These are phyloP conservation scores for Orthonyx spaldingii DNA, from an alignment of 2,113 vertebrate genomes.

Conservation along the genomic window DNA sequence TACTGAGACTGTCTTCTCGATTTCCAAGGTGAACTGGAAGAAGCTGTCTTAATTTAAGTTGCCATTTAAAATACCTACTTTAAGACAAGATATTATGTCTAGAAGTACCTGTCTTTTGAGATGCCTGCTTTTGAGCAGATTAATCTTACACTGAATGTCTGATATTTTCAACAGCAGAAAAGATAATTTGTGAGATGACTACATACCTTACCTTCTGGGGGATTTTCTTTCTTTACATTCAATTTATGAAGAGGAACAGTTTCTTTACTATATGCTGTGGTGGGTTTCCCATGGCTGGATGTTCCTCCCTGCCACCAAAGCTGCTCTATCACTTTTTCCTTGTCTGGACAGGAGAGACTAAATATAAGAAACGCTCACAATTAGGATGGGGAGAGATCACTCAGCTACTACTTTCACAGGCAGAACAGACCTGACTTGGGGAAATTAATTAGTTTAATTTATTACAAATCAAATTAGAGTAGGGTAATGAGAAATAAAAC, in stretches of 20 bases:
- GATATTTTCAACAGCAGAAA: neutral
- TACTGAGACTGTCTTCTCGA: neutral
- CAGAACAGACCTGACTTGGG: neutral
- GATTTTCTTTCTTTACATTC: neutral
- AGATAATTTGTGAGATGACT: neutral
- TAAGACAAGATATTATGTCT: neutral
- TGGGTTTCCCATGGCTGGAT: rapidly evolving
- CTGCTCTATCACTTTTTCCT: neutral
- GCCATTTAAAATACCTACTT: neutral
- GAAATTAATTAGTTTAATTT: neutral
- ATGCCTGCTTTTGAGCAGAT: neutral
- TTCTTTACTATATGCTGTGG: neutral
- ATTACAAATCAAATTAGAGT: neutral
- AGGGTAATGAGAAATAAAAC: neutral
- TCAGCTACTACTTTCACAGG: neutral
- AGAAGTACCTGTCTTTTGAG: neutral
- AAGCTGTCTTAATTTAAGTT: neutral
- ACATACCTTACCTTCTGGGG: neutral
- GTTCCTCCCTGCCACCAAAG: neutral
- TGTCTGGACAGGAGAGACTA: neutral
- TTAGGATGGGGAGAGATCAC: neutral
- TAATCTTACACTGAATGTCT: neutral
- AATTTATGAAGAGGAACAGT: neutral
- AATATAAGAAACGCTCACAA: neutral
- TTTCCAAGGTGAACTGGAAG: neutral